Conservation (phyloP, 2,113 vertebrate genomes). For the Lipophrys pholis region DNA sequence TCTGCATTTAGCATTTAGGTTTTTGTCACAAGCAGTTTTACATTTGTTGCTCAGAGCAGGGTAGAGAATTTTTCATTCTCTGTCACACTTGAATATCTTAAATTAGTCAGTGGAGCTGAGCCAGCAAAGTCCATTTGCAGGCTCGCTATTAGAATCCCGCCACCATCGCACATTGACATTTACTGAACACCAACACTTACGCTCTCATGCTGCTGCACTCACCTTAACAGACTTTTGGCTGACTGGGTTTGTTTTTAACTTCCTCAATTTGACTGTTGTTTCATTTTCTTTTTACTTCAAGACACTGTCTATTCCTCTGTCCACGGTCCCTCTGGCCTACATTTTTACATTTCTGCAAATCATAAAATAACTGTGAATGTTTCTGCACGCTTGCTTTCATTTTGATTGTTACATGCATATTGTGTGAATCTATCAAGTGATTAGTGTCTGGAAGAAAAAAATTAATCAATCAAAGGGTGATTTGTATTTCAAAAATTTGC, state of each 20-base stretch:
- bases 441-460: background rate
- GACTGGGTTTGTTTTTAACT: background rate
- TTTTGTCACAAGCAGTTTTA: constrained; percentile 6
- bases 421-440: background rate
- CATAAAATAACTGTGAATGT: background rate
- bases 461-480: background rate
- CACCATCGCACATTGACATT: constrained; percentile 3
- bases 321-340: no score
- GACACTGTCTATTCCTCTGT: no score
- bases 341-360: background rate
- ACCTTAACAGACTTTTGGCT: constrained; percentile 9
- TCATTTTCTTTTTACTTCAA: background rate
- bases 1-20: background rate
- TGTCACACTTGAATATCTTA: constrained; percentile 21
- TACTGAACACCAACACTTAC: background rate
- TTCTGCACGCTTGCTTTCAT: background rate
- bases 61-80: constrained; percentile 1
- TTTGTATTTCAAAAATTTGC: background rate
- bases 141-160: constrained; percentile 8
- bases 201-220: background rate
- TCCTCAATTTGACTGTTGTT: background rate
- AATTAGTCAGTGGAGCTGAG: constrained; percentile 39
- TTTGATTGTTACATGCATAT: background rate
- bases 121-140: constrained; percentile 24
- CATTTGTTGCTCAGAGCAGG: background rate